These are phyloP conservation scores for Pteromalus puparum DNA, from an alignment of 1,140 invertebrate genomes.

Conservation along the genomic window DNA sequence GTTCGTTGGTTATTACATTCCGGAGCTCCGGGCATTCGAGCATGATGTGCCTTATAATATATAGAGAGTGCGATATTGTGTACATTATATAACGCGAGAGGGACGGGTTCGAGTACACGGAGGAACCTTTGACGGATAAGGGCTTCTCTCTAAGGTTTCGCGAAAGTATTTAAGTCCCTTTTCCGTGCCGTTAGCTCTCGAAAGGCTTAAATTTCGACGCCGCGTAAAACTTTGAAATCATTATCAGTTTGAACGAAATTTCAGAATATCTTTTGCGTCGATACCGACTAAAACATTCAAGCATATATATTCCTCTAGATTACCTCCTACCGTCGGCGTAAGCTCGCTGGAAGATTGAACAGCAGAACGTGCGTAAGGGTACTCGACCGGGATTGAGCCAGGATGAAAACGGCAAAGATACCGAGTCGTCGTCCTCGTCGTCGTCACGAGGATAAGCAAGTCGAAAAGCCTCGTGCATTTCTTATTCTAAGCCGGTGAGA, in stretches of 20 bases:
- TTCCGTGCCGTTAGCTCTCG: no score
- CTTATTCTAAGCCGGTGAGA: slow-evolving; percentile 28
- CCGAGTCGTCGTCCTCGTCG: background rate
- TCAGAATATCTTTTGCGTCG: no score
- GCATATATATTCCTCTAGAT: no score
- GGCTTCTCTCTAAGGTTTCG: slow-evolving; percentile 6
- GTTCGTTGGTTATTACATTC: slow-evolving; percentile 42
- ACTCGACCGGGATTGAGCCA: background rate
- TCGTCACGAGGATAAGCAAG: background rate
- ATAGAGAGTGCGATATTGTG: background rate
- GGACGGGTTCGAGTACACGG: background rate
- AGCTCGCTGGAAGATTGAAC: no score
- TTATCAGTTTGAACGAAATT: no score
- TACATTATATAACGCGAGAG: slow-evolving; percentile 10
- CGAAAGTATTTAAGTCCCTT: slow-evolving; percentile 13
- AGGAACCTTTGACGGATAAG: slow-evolving; percentile 37
- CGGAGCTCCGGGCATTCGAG: slow-evolving; percentile 15
- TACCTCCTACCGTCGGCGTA: no score
- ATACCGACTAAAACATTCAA: background rate
- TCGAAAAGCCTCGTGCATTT: slow-evolving; percentile 13
- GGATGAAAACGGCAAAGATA: slow-evolving; percentile 4
- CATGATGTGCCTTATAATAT: background rate
- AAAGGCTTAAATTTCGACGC: no score
- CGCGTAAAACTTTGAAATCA: no score
- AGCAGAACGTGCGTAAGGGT: background rate